Evolutionary conservation across 2,113 vertebrate species (phyloP).

Genomic region (Pelecanoides urinatrix): DNA sequence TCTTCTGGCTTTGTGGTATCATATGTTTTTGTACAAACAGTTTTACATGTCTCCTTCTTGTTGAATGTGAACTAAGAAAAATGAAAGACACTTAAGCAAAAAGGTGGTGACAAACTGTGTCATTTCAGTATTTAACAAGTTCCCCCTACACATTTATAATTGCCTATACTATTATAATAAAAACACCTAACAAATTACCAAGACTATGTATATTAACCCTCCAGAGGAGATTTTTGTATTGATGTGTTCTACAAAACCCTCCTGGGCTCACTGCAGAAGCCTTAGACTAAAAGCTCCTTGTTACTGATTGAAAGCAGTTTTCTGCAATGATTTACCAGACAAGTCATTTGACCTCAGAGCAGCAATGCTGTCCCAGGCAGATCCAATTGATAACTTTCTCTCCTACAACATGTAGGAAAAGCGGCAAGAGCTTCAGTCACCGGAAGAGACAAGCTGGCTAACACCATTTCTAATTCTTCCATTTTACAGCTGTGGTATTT

Average conservation of each 20-base stretch:
- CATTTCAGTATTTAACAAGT: background rate
- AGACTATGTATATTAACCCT: background rate
- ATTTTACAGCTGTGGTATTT: background rate
- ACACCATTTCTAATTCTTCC: background rate
- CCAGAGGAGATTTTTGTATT: background rate
- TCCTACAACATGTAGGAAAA: background rate
- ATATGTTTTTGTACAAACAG: conserved; percentile 85
- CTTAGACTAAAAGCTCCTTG: background rate
- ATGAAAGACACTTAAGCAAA: background rate
- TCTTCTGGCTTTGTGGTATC: conserved; percentile 75
- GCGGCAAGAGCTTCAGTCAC: background rate
- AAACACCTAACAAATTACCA: background rate
- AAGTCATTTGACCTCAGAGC: background rate
- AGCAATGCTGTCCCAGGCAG: background rate
- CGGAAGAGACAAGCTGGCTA: background rate
- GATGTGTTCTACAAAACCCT: background rate
- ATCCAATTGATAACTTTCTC: background rate
- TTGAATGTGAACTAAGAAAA: conserved; percentile 85
- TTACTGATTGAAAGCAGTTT: background rate
- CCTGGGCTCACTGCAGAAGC: background rate
- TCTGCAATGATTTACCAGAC: background rate
- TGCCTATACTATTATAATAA: background rate
- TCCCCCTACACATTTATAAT: background rate
- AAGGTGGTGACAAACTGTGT: background rate
- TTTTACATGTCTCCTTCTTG: conserved; percentile 77